A percentile compares a stretch with the other conserved stretches of the same genome.
Conservation (phyloP, 2,888 invertebrate species). For the Reticulitermes lucifugus region DNA sequence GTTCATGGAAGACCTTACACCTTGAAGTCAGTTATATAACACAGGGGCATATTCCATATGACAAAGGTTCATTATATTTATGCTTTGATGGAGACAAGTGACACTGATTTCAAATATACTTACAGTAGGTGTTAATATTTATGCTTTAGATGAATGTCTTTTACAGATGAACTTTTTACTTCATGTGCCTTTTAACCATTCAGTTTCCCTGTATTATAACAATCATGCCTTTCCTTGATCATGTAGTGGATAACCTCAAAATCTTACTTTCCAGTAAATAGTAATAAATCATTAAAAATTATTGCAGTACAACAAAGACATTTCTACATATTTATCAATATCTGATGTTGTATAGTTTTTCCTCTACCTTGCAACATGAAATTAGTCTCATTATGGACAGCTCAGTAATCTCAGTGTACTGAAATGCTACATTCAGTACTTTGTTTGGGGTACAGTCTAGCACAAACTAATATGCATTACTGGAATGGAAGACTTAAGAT, state of each 20-base stretch:
- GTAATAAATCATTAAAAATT: not conserved
- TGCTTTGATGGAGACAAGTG: too few relatives aligned
- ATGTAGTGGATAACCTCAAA: not conserved
- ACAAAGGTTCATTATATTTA: too few relatives aligned
- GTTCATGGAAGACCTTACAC: too few relatives aligned
- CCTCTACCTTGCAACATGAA: not conserved
- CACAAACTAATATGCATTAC: constrained; percentile 14
- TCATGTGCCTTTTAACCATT: too few relatives aligned
- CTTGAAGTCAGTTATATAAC: too few relatives aligned
- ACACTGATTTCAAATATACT: too few relatives aligned
- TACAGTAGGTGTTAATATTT: too few relatives aligned
- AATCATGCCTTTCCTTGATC: not conserved
- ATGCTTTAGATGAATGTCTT: too few relatives aligned
- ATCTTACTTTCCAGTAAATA: not conserved
- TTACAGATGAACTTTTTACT: too few relatives aligned
- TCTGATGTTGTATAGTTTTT: not conserved
- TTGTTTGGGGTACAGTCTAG: not conserved
- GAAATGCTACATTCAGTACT: not conserved
- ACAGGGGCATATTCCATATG: too few relatives aligned
- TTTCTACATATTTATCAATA: not conserved
- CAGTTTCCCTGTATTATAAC: not conserved
- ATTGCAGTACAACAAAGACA: not conserved
- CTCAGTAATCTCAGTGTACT: not conserved
- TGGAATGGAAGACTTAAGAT: constrained; percentile 9
- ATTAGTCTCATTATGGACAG: not conserved